Percentiles rank a stretch among this genome's conserved stretches.
Evolutionary conservation across 2,797 vertebrate species (phyloP).

Genomic region (Smutsia gigantea): DNA sequence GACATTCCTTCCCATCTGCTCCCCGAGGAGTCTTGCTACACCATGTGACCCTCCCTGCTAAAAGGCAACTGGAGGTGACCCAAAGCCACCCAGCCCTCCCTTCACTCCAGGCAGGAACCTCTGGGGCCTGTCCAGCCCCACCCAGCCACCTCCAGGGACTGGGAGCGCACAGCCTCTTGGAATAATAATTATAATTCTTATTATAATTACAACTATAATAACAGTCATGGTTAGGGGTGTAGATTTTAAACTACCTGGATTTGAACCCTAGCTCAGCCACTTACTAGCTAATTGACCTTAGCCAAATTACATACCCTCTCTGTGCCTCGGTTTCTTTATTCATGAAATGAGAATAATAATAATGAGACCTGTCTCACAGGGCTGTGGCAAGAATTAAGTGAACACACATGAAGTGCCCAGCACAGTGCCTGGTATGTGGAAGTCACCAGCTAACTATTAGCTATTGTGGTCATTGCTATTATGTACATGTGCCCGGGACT

Average conservation of each 20-base stretch:
- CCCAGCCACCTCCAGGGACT: not conserved
- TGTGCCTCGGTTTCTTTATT: not conserved
- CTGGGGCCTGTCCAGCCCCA: not conserved
- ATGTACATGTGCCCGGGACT: not conserved
- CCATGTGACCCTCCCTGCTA: rapidly evolving
- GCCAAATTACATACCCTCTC: not conserved
- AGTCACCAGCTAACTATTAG: rapidly evolving
- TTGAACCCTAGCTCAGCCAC: not conserved
- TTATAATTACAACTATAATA: slow-evolving; percentile 41
- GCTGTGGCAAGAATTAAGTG: not conserved
- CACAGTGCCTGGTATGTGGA: rapidly evolving
- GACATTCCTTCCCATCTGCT: not conserved
- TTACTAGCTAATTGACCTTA: slow-evolving; percentile 2
- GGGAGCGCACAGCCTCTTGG: not conserved
- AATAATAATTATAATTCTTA: slow-evolving; percentile 53
- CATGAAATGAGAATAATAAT: not conserved
- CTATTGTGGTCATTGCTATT: rapidly evolving
- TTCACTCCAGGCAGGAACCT: not conserved
- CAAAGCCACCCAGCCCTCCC: not conserved
- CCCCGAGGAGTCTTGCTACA: not conserved
- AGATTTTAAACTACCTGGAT: not conserved
- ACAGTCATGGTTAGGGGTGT: not conserved
- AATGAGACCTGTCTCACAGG: not conserved
- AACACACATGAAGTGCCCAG: rapidly evolving
- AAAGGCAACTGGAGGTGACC: not conserved